These are phyloP conservation scores for Typhlomys cinereus DNA, from an alignment of 2,113 vertebrate species.

Conservation along the genomic window DNA sequence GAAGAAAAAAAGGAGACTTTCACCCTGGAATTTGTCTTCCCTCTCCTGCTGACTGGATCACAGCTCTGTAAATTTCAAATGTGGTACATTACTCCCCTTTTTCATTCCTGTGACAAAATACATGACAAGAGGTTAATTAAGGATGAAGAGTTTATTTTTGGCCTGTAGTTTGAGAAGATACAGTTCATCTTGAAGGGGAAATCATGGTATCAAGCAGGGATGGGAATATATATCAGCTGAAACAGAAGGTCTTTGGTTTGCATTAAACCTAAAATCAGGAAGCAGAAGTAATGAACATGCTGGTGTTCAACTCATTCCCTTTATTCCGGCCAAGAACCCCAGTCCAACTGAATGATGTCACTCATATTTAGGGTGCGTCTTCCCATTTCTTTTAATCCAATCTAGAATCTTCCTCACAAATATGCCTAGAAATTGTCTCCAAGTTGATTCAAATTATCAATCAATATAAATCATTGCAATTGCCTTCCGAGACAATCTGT, in stretches of 20 bases:
- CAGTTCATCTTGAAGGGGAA: neutral
- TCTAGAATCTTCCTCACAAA: neutral
- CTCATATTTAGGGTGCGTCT: neutral
- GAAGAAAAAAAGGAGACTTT: neutral
- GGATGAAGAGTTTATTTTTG: neutral
- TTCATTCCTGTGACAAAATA: neutral
- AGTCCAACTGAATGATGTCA: neutral
- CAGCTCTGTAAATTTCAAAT: neutral
- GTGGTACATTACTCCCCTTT: neutral
- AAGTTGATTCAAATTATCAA: neutral
- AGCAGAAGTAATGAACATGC: neutral
- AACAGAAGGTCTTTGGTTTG: neutral
- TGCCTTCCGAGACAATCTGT: neutral
- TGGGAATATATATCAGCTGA: too few species aligned
- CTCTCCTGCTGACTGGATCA: too few species aligned
- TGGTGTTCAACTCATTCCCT: too few species aligned
- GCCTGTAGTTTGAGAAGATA: neutral
- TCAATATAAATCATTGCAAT: neutral
- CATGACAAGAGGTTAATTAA: neutral
- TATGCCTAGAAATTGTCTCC: neutral
- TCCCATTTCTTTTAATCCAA: neutral
- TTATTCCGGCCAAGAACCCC: too few species aligned
- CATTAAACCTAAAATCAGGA: neutral
- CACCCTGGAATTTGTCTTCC: neutral
- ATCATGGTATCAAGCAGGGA: fast-evolving